These are phyloP conservation scores for Pissodes strobi DNA, from an alignment of 1,140 invertebrate species.

Conservation along the genomic window DNA sequence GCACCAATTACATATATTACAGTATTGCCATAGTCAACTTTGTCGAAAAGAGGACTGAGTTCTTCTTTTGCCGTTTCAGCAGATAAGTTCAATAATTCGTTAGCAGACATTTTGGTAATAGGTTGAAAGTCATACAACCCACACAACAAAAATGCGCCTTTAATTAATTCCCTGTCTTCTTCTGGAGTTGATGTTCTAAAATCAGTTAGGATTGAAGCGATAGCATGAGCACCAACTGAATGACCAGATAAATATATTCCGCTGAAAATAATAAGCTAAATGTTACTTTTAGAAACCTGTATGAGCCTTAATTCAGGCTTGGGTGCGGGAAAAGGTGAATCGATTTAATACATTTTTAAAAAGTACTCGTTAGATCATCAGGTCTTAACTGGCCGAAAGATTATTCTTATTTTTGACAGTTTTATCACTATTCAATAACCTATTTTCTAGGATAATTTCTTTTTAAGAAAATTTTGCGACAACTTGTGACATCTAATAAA, in stretches of 20 bases:
- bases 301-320: too few species aligned
- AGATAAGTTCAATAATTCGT: slow-evolving; percentile 39
- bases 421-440: too few species aligned
- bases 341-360: too few species aligned
- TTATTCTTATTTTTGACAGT: too few species aligned
- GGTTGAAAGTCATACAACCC: slow-evolving; percentile 62
- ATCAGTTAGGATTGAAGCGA: slow-evolving; percentile 62
- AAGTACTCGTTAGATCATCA: too few species aligned
- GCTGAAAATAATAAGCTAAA: too few species aligned
- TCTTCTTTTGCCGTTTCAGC: slow-evolving; percentile 23
- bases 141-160: slow-evolving; percentile 59
- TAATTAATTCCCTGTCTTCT: slow-evolving; percentile 36
- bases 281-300: too few species aligned
- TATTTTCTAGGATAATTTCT: too few species aligned
- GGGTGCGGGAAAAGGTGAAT: too few species aligned
- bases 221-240: slow-evolving; percentile 75
- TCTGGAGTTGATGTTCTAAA: slow-evolving; percentile 46
- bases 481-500: too few species aligned
- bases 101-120: slow-evolving; percentile 38
- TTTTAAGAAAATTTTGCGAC: too few species aligned
- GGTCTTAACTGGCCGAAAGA: too few species aligned
- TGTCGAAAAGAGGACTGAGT: slow-evolving; percentile 44
- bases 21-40: slow-evolving; percentile 13
- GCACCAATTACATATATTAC: slow-evolving; percentile 53
- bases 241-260: slow-evolving; percentile 71